Evolutionary conservation across 1,140 invertebrate species (phyloP).

Genomic region (Papilio polytes): DNA sequence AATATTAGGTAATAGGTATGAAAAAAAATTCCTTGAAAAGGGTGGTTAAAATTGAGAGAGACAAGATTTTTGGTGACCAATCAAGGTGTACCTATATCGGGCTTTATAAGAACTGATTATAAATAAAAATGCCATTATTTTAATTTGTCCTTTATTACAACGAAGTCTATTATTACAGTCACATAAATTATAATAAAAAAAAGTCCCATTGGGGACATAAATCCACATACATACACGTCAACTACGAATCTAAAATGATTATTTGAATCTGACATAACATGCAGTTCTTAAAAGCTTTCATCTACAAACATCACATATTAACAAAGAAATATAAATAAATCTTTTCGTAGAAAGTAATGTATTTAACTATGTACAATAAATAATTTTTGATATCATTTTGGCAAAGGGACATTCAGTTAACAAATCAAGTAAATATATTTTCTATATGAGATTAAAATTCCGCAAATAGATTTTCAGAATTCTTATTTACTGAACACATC

Average conservation of each 20-base stretch:
- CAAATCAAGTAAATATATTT: background rate
- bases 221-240: conserved; percentile 29
- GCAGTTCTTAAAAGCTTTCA: conserved; percentile 20
- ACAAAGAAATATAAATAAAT: background rate
- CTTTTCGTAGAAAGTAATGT: background rate
- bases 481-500: conserved; percentile 52
- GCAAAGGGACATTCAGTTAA: conserved; percentile 12
- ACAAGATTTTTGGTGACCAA: no score
- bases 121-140: conserved; percentile 46
- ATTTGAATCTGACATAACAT: conserved; percentile 26
- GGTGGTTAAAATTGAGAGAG: no score
- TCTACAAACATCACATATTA: background rate
- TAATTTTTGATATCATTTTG: conserved; percentile 42
- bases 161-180: conserved; percentile 78
- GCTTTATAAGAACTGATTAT: no score
- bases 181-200: conserved; percentile 71
- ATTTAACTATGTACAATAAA: conserved; percentile 43
- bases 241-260: conserved; percentile 32
- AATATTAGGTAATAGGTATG: no score
- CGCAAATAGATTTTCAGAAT: background rate
- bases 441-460: background rate
- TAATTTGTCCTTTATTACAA: conserved; percentile 75
- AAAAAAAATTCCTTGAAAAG: no score
- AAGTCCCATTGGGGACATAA: conserved; percentile 32
- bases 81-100: no score